These are phyloP conservation scores for Acanthopleura granulata DNA, from an alignment of 2,888 invertebrate genomes.

Conservation along the genomic window DNA sequence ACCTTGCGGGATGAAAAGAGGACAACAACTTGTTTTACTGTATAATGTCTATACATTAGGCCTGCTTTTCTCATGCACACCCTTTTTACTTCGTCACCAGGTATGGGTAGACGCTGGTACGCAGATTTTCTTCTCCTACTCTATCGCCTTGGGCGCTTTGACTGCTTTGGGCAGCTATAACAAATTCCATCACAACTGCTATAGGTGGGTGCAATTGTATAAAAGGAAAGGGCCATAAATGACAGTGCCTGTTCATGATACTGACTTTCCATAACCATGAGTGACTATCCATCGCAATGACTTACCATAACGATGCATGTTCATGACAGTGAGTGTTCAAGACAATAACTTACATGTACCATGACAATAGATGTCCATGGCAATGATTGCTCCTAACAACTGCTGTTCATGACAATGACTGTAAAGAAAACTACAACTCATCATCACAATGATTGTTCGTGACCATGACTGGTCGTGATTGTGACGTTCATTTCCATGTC, in stretches of 20 bases:
- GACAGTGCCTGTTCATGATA: no score
- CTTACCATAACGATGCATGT: background rate
- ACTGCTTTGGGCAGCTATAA: conserved; percentile 68
- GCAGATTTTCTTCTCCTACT: conserved; percentile 78
- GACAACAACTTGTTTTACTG: no score
- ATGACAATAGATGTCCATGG: background rate
- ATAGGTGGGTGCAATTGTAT: conserved; percentile 54
- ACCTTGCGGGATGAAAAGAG: no score
- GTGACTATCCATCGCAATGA: no score
- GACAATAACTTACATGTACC: no score
- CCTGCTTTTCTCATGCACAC: no score
- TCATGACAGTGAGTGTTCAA: background rate
- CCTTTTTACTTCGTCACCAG: conserved; percentile 29
- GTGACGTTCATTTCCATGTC: background rate
- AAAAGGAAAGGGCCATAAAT: background rate
- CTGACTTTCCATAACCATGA: no score
- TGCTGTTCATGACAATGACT: background rate
- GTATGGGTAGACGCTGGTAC: conserved; percentile 78
- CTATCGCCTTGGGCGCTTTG: conserved; percentile 75
- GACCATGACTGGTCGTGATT: background rate
- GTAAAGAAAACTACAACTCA: no score
- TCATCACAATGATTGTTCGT: background rate
- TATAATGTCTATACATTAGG: no score
- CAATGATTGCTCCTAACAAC: background rate
- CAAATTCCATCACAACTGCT: conserved; percentile 62